Evolutionary conservation across 2,888 invertebrate genomes (phyloP), one percentile per base, ranked within the genome.

Genomic region (Drosophila nr. fundita): DNA sequence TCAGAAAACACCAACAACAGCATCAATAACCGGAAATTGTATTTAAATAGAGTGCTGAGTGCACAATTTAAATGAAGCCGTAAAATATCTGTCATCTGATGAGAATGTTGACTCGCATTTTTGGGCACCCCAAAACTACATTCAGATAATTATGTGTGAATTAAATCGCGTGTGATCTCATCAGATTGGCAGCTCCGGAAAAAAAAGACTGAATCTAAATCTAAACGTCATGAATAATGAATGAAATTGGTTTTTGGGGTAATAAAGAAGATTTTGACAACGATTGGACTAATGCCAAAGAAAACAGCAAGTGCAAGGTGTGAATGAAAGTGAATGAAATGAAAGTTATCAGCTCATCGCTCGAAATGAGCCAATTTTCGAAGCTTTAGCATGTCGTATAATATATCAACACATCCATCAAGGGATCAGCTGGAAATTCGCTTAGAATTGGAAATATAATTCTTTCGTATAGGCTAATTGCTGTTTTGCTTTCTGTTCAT

Each of bases 381-480:
- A 68, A 70, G 71, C 58, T 74, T 58, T 53, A 68, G n/a, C 65
- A 67, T 53, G 73, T 70, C 57, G 55, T 58, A 29, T 57, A 10
- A 57, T 21, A 21, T 15, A 59, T 55, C 65, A 67, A 53, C 64
- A 66, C 62, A 70, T 78, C 68, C 71, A 69, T 77, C 72, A 60
- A 50, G 15, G 68, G 70, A 78, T 74, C 69, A 60, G 32, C 70
- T 30, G 40, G 52, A 66, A 67, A 74, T 73, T 60, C 61, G 59
- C 73, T 68, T 83, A 88, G 87, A 82, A 86, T 78, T 69, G 82
- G 82, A 87, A 89, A 89, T 87, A 85, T 87, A 68, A 79, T 82
- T 82, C 82, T 77, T 83, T 87, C 82, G 82, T 89, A 68, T 50
- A 29, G 62, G 62, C 80, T 83, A 83, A 89, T 89, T 74, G 73